Base-by-base conservation (phyloP, 1,140 invertebrate species). In the Drosophila equinoxialis region DNA sequence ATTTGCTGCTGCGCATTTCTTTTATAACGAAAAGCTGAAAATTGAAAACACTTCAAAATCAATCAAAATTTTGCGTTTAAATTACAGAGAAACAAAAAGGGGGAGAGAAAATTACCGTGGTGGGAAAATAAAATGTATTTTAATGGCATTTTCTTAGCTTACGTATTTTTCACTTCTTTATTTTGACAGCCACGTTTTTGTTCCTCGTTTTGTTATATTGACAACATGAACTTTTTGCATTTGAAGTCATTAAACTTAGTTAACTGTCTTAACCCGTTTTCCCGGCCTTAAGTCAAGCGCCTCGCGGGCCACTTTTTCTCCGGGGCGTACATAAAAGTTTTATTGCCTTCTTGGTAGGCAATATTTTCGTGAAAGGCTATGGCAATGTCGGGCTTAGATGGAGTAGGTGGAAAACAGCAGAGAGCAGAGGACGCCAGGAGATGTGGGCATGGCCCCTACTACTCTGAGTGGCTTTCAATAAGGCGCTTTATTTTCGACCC, bases 241-340 rank as follows among this genome's bases (percentile, higher is more conserved):
- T 59, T 7, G 17, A 60, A 69, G 78, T 81, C 81, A 85, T 85
- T 85, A 86, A 85, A 85, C 65, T 75, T 60, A 80, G 78, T 85
- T 77, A 85, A 85, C 70, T 81, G 82, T 68, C 51, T 78, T 69
- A 72, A 72, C 74, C 81, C 78, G 42, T 78, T 71, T 51, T 17
- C 45, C 20, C 20, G 45, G 39, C n/a, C 17, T n/a, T 23, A 55
- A 33, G 39, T 14, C 30, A 37, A 30, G 41, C 7, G 14, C 60
- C 61, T 20, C 61, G 30, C 63, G 35, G 42, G 39, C 37, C 37
- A 54, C 35, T 35, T 58, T 63, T 35, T n/a, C 13, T 2, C 11
- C 23, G 64, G 17, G 41, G 10, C n/a, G 65, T 68, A 77, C 83
- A 77, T 86, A 77, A 86, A 87, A 82, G 33, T 87, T 86, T 86